Percentiles rank a stretch among this genome's conserved stretches.
These are phyloP conservation scores for Uropetala carovei DNA, from an alignment of 2,888 invertebrate genomes.

Conservation along the genomic window DNA sequence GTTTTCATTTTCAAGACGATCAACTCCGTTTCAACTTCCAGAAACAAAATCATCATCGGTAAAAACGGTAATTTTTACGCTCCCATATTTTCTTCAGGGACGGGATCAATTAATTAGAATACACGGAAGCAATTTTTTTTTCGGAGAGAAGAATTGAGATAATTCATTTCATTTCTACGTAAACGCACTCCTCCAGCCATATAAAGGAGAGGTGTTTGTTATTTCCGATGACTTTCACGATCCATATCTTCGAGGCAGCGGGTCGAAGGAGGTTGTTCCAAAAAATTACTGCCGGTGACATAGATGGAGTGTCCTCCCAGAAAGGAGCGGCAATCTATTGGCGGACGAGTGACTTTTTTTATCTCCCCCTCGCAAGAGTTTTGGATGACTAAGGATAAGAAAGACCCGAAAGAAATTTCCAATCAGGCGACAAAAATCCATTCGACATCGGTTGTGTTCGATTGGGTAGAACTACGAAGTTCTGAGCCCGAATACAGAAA, in stretches of 20 bases:
- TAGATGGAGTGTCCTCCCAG: background rate
- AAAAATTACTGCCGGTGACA: background rate
- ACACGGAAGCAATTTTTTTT: too few relatives aligned
- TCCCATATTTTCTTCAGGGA: too few relatives aligned
- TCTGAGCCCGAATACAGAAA: too few relatives aligned
- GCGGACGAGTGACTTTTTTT: background rate
- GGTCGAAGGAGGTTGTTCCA: background rate
- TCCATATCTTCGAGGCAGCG: background rate
- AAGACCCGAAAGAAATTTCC: background rate
- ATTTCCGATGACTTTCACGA: slow-evolving; percentile 1
- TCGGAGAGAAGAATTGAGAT: too few relatives aligned
- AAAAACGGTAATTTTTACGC: too few relatives aligned
- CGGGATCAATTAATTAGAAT: too few relatives aligned
- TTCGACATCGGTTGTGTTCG: background rate
- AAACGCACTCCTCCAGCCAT: background rate
- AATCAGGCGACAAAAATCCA: slow-evolving; percentile 15
- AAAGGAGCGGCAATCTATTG: background rate
- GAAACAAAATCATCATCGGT: too few relatives aligned
- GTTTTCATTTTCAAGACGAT: too few relatives aligned
- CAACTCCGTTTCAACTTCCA: too few relatives aligned
- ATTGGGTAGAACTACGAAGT: background rate
- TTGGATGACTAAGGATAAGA: slow-evolving; percentile 13
- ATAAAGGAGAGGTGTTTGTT: background rate
- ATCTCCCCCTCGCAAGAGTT: background rate
- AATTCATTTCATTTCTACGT: too few relatives aligned